Evolutionary conservation across 2,113 vertebrate species (phyloP).

Genomic region (Microtus oregoni): DNA sequence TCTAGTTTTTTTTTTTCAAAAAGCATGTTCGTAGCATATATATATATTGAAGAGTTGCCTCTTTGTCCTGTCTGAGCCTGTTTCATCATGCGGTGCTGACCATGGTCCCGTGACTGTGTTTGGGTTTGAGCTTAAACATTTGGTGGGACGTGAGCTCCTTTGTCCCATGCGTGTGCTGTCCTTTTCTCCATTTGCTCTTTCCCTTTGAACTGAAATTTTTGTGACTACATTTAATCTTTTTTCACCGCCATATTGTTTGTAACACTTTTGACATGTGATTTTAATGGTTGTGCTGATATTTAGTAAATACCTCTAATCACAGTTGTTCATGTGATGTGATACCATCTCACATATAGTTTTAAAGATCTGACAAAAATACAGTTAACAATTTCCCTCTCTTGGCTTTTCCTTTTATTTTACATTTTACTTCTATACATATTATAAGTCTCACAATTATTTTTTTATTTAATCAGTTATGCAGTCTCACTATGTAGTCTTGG

Average conservation of each 20-base stretch:
- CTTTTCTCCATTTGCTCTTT: neutral
- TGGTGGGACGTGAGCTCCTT: neutral
- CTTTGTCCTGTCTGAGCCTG: neutral
- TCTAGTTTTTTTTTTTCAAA: neutral
- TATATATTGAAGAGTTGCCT: neutral
- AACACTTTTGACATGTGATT: neutral
- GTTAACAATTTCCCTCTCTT: neutral
- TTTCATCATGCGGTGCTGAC: neutral
- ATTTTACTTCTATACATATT: slow-evolving; percentile 38
- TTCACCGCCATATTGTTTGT: neutral
- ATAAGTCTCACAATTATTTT: slow-evolving; percentile 16
- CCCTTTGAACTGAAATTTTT: neutral
- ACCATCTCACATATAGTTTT: neutral
- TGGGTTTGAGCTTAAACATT: slow-evolving; percentile 30
- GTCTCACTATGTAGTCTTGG: neutral
- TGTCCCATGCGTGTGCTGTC: neutral
- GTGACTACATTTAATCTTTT: slow-evolving; percentile 43
- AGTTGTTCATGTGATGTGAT: slow-evolving; percentile 5
- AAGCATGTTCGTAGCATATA: neutral
- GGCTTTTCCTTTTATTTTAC: neutral
- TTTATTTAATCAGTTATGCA: slow-evolving; percentile 4
- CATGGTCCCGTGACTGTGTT: neutral
- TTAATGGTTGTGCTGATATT: neutral
- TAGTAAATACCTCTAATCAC: neutral
- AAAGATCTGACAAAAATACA: slow-evolving; percentile 4